phyloP scores from a whole-genome alignment of 2,888 invertebrate genomes.

The Galeruca laticollis region DNA sequence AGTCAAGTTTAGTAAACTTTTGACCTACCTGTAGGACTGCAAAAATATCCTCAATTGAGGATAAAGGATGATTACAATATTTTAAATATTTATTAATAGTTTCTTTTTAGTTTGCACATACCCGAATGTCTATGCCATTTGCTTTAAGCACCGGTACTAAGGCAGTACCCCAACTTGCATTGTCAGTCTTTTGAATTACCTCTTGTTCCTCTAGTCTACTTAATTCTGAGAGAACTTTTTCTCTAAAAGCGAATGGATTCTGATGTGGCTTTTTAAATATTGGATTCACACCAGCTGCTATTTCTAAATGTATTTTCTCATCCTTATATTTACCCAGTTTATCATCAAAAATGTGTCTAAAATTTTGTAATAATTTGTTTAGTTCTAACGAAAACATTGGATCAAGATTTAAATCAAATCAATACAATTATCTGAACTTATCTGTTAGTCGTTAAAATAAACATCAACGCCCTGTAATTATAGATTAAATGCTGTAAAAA shows the following conservation, averaged over 20 bases:
- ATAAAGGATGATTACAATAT: constrained; percentile 30
- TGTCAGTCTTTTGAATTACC: too few species aligned
- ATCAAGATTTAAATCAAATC: too few species aligned
- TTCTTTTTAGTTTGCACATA: constrained; percentile 51
- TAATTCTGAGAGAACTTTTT: constrained; percentile 19
- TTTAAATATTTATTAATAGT: constrained; percentile 49
- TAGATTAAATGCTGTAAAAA: constrained; percentile 12
- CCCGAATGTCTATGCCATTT: constrained; percentile 33
- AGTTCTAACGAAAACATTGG: too few species aligned
- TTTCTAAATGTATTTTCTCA: constrained; percentile 18
- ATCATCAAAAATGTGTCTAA: too few species aligned
- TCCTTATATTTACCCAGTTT: background rate
- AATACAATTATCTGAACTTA: too few species aligned
- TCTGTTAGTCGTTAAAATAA: background rate
- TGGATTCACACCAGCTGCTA: constrained; percentile 1
- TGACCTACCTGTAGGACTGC: constrained; percentile 24
- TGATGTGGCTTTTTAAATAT: constrained; percentile 3
- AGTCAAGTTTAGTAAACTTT: constrained; percentile 16
- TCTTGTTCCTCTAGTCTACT: constrained; percentile 30
- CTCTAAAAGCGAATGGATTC: constrained; percentile 21
- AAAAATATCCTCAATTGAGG: constrained; percentile 26
- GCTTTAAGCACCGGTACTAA: constrained; percentile 24
- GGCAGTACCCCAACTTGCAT: constrained; percentile 14
- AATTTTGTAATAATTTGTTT: too few species aligned
- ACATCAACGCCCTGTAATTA: background rate